phyloP scores from a whole-genome alignment of 1,140 invertebrate species.

The Drosophila kanapiae region DNA sequence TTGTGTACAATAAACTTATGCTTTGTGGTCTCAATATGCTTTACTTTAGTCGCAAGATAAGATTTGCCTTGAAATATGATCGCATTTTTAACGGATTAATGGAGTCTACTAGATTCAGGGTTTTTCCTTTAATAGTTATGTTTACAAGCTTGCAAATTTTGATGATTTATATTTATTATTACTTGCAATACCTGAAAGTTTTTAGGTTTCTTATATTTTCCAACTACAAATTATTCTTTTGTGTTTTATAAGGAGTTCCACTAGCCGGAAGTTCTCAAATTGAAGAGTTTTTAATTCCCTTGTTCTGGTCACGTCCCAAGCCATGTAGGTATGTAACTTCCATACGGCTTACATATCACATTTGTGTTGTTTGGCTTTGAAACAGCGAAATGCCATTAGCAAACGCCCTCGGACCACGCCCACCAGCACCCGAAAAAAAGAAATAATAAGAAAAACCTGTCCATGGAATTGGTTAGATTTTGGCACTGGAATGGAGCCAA shows the following conservation, averaged over 20 bases:
- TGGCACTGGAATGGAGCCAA: slow-evolving; percentile 52
- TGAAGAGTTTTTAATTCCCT: slow-evolving; percentile 25
- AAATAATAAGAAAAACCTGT: slow-evolving; percentile 29
- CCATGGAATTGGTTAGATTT: slow-evolving; percentile 31
- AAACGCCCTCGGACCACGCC: slow-evolving; percentile 43
- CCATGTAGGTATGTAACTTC: slow-evolving; percentile 5
- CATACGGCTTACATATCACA: slow-evolving; percentile 38
- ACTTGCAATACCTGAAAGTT: too few relatives aligned
- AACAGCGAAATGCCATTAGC: slow-evolving; percentile 72
- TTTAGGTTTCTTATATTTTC: background rate
- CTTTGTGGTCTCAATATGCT: slow-evolving; percentile 1
- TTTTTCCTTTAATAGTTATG: background rate
- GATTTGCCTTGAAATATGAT: background rate
- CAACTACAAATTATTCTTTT: background rate
- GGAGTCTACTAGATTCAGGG: background rate
- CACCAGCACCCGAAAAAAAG: slow-evolving; percentile 3
- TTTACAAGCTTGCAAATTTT: too few relatives aligned
- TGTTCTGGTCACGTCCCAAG: slow-evolving; percentile 39
- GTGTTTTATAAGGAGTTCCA: background rate
- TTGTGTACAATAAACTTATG: background rate
- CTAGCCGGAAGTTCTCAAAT: slow-evolving; percentile 15
- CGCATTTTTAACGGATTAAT: background rate
- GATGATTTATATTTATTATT: background rate
- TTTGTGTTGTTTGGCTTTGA: slow-evolving; percentile 37
- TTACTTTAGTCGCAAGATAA: background rate